These are phyloP conservation scores for Drosophila mimetica DNA, from an alignment of 2,888 invertebrate species.

Conservation along the genomic window DNA sequence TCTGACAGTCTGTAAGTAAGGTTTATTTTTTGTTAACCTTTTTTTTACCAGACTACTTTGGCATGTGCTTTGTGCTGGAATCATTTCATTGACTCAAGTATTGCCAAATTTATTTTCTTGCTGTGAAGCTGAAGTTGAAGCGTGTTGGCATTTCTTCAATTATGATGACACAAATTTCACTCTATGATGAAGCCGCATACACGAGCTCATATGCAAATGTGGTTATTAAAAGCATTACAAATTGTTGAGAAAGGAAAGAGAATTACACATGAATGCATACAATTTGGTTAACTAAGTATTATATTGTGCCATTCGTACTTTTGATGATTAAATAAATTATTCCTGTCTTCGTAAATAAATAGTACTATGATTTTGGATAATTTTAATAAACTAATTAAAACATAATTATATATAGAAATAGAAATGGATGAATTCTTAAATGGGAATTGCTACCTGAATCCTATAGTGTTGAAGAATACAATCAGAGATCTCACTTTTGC, in stretches of 20 bases:
- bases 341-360: too few species aligned
- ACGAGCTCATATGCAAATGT: constrained; percentile 30
- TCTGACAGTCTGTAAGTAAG: constrained; percentile 41
- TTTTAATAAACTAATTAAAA: too few species aligned
- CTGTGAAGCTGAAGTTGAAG: constrained; percentile 17
- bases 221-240: constrained; percentile 29
- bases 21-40: constrained; percentile 17
- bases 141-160: constrained; percentile 46
- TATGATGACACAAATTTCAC: constrained; percentile 47
- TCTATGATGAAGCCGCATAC: constrained; percentile 15
- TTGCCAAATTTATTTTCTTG: constrained; percentile 42
- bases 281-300: not conserved
- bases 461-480: not conserved
- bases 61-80: constrained; percentile 41
- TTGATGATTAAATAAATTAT: too few species aligned
- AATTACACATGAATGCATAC: constrained; percentile 5
- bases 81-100: constrained; percentile 24
- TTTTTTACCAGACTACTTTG: constrained; percentile 12
- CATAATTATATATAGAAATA: too few species aligned
- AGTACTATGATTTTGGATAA: too few species aligned
- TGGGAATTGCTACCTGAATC: too few species aligned
- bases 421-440: not conserved
- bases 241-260: constrained; percentile 5
- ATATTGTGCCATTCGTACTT: not conserved
- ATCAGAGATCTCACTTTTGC: not conserved